These are phyloP conservation scores for Furcula furcula DNA, from an alignment of 2,888 invertebrate genomes.

Conservation along the genomic window DNA sequence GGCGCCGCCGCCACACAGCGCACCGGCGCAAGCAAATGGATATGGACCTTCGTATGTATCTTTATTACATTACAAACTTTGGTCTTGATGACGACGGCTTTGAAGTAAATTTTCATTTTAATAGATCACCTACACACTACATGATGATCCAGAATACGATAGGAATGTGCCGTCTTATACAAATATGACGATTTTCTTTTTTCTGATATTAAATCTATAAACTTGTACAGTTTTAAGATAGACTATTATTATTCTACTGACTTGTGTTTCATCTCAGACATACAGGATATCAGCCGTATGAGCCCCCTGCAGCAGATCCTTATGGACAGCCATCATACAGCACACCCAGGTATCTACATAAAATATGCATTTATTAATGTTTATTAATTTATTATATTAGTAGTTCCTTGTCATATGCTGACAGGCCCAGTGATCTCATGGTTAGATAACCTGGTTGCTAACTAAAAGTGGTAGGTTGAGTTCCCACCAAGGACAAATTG, in stretches of 20 bases:
- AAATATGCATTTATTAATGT: too few relatives aligned
- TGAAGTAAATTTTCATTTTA: neutral
- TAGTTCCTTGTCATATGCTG: too few relatives aligned
- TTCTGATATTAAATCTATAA: slow-evolving; percentile 45
- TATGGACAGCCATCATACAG: slow-evolving; percentile 64
- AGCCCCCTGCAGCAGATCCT: slow-evolving; percentile 59
- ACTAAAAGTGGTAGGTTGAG: too few relatives aligned
- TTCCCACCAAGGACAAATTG: too few relatives aligned
- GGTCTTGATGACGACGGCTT: neutral
- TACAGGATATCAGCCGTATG: slow-evolving; percentile 70
- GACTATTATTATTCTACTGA: neutral
- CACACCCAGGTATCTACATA: slow-evolving; percentile 48
- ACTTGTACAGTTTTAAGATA: too few relatives aligned
- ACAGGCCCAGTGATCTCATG: too few relatives aligned
- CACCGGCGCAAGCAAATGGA: slow-evolving; percentile 57
- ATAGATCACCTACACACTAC: neutral
- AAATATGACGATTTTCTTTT: slow-evolving; percentile 62
- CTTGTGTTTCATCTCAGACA: slow-evolving; percentile 44
- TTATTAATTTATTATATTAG: too few relatives aligned
- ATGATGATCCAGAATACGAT: slow-evolving; percentile 76
- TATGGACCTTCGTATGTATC: slow-evolving; percentile 64
- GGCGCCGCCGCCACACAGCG: slow-evolving; percentile 45
- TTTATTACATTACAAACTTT: neutral
- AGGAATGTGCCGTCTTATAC: slow-evolving; percentile 82
- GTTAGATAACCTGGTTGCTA: too few relatives aligned